Percentiles rank a stretch among this genome's conserved stretches.
phyloP scores from a whole-genome alignment of 2,888 invertebrate genomes.

The Yponomeuta malinellus region DNA sequence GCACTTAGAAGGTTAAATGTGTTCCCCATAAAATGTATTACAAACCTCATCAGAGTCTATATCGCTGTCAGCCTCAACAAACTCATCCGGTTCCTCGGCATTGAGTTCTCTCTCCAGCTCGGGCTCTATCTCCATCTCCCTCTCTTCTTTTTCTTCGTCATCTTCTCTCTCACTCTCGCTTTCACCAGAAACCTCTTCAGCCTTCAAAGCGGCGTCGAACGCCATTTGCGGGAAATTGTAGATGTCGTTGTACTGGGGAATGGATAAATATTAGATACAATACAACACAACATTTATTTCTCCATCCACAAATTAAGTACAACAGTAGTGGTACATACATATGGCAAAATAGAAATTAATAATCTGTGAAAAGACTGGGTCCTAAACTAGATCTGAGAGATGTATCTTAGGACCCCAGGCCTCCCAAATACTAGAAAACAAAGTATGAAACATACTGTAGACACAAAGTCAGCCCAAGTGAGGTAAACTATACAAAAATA shows the following conservation, averaged over 20 bases:
- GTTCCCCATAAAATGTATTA: conserved; percentile 2
- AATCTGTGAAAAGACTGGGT: no score
- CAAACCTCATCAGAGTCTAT: conserved; percentile 67
- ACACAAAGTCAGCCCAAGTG: no score
- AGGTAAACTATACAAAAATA: no score
- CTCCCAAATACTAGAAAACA: no score
- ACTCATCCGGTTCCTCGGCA: conserved; percentile 77
- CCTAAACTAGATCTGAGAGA: no score
- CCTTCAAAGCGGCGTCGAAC: conserved; percentile 94
- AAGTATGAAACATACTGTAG: no score
- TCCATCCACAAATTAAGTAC: no score
- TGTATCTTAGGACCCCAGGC: no score
- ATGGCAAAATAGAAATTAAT: no score
- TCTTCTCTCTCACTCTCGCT: conserved; percentile 80
- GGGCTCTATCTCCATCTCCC: conserved; percentile 74
- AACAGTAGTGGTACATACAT: no score
- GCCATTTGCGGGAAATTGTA: conserved; percentile 98
- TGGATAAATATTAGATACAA: not conserved
- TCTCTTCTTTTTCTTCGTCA: conserved; percentile 72
- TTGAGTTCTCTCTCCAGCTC: conserved; percentile 80
- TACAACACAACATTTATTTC: no score
- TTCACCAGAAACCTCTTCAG: conserved; percentile 86
- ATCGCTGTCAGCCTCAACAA: conserved; percentile 84
- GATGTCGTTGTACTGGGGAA: conserved; percentile 93
- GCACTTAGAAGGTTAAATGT: no score